phyloP scores from a whole-genome alignment of 1,140 invertebrate species.

The Varroa destructor region DNA sequence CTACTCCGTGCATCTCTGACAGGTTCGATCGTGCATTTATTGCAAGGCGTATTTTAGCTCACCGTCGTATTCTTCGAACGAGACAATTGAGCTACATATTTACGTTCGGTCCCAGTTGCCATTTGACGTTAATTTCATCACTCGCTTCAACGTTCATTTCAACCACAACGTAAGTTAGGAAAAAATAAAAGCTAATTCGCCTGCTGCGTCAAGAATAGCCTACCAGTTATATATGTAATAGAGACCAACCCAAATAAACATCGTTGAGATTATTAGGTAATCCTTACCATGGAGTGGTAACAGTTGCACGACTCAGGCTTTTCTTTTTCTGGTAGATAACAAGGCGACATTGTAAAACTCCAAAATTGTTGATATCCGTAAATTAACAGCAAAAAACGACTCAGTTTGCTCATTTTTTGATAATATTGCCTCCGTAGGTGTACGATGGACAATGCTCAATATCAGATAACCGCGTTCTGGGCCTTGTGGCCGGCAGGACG shows the following conservation, averaged over 20 bases:
- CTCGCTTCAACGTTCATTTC: constrained; percentile 17
- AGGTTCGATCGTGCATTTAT: constrained; percentile 19
- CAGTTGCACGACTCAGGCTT: too few relatives aligned
- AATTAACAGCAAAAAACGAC: too few relatives aligned
- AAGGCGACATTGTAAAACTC: too few relatives aligned
- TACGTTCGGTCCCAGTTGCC: constrained; percentile 9
- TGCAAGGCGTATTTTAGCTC: constrained; percentile 23
- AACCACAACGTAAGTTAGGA: constrained; percentile 8
- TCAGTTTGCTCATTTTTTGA: too few relatives aligned
- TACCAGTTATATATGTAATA: too few relatives aligned
- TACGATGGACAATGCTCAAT: constrained; percentile 13
- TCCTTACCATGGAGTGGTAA: too few relatives aligned
- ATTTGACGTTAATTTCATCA: constrained; percentile 1
- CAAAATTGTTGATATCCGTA: too few relatives aligned
- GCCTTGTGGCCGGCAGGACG: constrained; percentile 18
- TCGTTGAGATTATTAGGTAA: too few relatives aligned
- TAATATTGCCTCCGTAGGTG: neutral
- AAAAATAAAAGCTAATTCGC: too few relatives aligned
- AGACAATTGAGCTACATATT: constrained; percentile 4
- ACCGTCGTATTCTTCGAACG: neutral
- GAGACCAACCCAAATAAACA: too few relatives aligned
- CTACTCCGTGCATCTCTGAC: neutral
- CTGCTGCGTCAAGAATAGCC: too few relatives aligned
- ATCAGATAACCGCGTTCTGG: constrained; percentile 6
- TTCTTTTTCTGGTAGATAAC: too few relatives aligned